Percentiles rank a stretch among this genome's conserved stretches.
Evolutionary conservation across 2,113 vertebrate species (phyloP).

Genomic region (Myrmecophaga tridactyla): DNA sequence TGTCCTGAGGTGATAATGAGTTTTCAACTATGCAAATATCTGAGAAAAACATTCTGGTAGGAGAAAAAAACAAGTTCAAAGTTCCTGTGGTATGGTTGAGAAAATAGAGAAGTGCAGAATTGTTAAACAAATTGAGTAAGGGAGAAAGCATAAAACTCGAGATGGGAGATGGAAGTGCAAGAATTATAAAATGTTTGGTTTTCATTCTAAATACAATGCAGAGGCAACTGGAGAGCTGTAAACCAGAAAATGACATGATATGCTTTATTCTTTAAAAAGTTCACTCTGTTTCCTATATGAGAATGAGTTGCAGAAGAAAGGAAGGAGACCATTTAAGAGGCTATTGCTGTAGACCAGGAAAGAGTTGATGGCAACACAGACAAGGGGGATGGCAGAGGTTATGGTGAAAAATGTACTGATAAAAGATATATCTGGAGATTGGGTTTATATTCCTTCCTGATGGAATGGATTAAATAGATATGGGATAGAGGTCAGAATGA

Average conservation of each 20-base stretch:
- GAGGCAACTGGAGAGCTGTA: neutral
- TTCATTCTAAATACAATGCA: neutral
- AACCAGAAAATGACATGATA: neutral
- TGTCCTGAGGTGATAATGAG: neutral
- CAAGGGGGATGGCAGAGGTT: neutral
- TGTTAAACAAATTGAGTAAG: neutral
- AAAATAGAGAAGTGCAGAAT: neutral
- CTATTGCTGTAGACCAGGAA: neutral
- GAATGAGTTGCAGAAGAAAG: neutral
- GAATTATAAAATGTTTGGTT: neutral
- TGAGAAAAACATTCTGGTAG: neutral
- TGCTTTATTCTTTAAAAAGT: slow-evolving; percentile 16
- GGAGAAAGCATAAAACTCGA: neutral
- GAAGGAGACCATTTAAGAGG: neutral
- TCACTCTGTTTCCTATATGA: neutral
- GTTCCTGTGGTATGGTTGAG: neutral
- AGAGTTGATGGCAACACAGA: neutral
- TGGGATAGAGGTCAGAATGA: neutral
- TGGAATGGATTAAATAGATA: neutral
- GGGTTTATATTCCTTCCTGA: neutral
- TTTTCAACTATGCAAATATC: neutral
- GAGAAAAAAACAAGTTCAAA: neutral
- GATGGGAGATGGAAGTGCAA: neutral
- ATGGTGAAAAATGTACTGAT: neutral
- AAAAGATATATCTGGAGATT: neutral